phyloP scores from a whole-genome alignment of 1,140 invertebrate species.

The Aphaenogaster rudis region DNA sequence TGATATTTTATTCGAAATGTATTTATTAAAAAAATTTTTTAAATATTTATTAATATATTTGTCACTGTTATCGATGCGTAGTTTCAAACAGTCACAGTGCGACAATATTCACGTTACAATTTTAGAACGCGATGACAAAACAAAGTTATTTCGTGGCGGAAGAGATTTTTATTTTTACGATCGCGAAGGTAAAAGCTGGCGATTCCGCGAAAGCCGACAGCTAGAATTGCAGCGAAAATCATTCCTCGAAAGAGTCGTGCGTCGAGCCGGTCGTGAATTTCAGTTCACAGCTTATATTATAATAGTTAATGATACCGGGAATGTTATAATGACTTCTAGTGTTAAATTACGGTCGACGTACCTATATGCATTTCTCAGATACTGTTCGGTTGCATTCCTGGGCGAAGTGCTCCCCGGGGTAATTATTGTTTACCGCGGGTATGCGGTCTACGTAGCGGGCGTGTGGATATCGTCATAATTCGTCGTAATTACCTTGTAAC shows the following conservation, averaged over 20 bases:
- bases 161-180: background rate
- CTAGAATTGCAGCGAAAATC: conserved; percentile 5
- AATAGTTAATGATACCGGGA: conserved; percentile 65
- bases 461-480: conserved; percentile 77
- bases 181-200: background rate
- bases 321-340: conserved; percentile 75
- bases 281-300: conserved; percentile 25
- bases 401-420: conserved; percentile 67
- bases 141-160: background rate
- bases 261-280: background rate
- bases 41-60: background rate
- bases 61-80: background rate
- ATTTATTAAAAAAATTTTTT: background rate
- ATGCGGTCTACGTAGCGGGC: conserved; percentile 68
- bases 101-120: background rate
- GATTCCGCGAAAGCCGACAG: background rate
- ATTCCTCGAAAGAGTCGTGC: conserved; percentile 7
- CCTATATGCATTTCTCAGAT: conserved; percentile 72
- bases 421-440: conserved; percentile 79
- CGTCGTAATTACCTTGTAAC: conserved; percentile 79
- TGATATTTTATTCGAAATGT: background rate
- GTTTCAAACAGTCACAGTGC: background rate
- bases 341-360: conserved; percentile 74
- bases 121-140: background rate
- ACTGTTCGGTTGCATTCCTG: conserved; percentile 67